These are phyloP conservation scores for Poecilia velifera DNA, from an alignment of 2,797 vertebrate species.

Conservation along the genomic window DNA sequence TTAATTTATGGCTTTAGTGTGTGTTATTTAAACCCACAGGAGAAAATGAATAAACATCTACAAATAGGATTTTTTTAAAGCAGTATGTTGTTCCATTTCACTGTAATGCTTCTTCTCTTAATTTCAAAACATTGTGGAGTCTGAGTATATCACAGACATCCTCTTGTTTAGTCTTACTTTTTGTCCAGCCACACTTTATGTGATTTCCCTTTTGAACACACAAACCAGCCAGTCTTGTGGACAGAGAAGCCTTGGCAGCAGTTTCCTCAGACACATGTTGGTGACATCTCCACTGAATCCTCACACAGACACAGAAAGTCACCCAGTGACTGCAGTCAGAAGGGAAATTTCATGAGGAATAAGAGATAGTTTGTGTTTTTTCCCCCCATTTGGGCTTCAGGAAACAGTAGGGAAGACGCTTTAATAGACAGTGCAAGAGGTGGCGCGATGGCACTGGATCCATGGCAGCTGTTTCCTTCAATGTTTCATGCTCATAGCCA, in stretches of 20 bases:
- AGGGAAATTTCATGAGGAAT: conserved; percentile 37
- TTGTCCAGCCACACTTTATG: neutral
- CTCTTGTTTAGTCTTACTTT: neutral
- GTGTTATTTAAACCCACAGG: neutral
- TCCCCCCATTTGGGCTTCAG: conserved; percentile 40
- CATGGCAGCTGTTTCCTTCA: conserved; percentile 99
- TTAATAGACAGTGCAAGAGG: conserved; percentile 85
- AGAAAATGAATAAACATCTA: neutral
- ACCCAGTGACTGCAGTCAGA: conserved; percentile 24
- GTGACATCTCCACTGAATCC: conserved; percentile 52
- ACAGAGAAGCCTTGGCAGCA: conserved; percentile 42
- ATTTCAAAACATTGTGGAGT: neutral
- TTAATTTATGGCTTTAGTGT: neutral
- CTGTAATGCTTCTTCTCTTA: neutral
- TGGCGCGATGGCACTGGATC: conserved; percentile 88
- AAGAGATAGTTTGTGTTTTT: conserved; percentile 55
- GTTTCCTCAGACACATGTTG: conserved; percentile 55
- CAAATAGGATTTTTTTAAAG: neutral
- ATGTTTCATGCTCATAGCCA: conserved; percentile 98
- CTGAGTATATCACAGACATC: neutral
- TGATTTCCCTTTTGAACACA: conserved; percentile 6
- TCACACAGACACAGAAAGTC: conserved; percentile 34
- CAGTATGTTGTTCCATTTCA: neutral
- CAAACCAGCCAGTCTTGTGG: conserved; percentile 14
- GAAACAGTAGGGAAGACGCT: conserved; percentile 68